Conservation (phyloP, 2,113 vertebrate species). For the Anguilla rostrata region DNA sequence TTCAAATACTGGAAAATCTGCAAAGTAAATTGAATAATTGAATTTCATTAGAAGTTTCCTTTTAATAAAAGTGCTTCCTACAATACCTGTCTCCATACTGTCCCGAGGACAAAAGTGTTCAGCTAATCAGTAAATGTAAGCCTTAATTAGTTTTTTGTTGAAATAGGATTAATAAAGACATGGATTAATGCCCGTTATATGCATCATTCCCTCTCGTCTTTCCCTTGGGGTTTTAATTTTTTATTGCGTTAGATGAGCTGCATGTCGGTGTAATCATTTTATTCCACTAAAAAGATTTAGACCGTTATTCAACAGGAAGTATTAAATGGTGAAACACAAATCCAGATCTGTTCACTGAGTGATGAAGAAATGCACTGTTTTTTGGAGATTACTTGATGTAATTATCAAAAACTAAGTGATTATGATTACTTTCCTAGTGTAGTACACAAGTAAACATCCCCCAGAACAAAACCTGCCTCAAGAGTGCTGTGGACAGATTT, state of each 20-base stretch:
- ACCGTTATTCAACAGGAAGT: slow-evolving; percentile 9
- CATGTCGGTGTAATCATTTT: not conserved
- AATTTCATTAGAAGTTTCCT: not conserved
- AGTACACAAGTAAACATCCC: not conserved
- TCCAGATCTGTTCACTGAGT: not conserved
- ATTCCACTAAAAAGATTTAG: slow-evolving; percentile 5
- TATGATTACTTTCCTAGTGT: not conserved
- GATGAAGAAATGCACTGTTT: not conserved
- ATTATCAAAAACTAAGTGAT: not conserved
- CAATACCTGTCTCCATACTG: not conserved
- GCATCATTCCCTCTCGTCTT: not conserved
- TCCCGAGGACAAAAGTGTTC: not conserved
- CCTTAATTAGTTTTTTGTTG: not conserved
- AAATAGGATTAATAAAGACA: slow-evolving; percentile 12
- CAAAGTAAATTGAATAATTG: not conserved
- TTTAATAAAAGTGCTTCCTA: not conserved
- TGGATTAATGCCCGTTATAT: not conserved
- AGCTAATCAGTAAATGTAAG: not conserved
- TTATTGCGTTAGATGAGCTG: not conserved
- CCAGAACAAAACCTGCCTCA: not conserved
- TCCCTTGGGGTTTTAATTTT: not conserved
- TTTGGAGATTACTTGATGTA: not conserved
- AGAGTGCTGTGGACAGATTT: not conserved
- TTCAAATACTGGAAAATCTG: not conserved
- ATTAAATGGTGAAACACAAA: not conserved